Base-by-base conservation (phyloP, 2,797 vertebrate species). In the Sus cebifrons region DNA sequence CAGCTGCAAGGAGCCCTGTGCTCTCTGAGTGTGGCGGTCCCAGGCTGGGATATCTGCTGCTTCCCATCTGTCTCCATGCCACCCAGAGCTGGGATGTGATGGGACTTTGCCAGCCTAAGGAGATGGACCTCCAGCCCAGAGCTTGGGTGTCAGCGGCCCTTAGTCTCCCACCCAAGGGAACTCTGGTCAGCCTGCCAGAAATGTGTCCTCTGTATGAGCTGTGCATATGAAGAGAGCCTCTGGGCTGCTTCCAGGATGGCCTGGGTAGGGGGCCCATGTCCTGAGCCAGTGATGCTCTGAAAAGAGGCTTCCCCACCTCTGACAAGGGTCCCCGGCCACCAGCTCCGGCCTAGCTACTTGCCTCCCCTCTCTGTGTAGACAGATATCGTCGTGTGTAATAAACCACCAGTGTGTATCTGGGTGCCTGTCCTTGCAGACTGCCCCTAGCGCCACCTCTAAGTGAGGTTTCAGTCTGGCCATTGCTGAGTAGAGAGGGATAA, bases 1-100 rank as follows among this genome's bases (percentile, higher is more conserved):
- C 1, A 1, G 11, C 83, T 94, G 18, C 78, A 64, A 94, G 94
- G 89, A 97, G 96, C 97, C 98, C 94, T 96, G 97, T 95, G 73
- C 97, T 96, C 98, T 40, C 60, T 3, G 0, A 58, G 21, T 32
- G 1, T 3, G 1, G 6, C 29, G 21, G 64, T 17, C 71, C 56
- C 29, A 29, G 60, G 14, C 7, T 27, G 16, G 27, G 36, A n/a
- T 40, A 74, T 49, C 86, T 83, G n/a, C 89, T 18, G 36, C 75
- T 86, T 89, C 83, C 70, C 16, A 25, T 17, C 36, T 44, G 3
- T 77, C 29, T 77, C 56, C 11, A 0, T 10, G 18, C 70, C 23
- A 21, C 17, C 54, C 73, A 12, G 27, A 75, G 14, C 85, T 89
- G 14, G 44, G 73, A 49, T 7, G 2, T 78, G 52, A 89, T 14